A percentile compares a stretch with the other conserved stretches of the same genome.
phyloP scores from a whole-genome alignment of 2,113 vertebrate genomes.

The Corythoichthys intestinalis region DNA sequence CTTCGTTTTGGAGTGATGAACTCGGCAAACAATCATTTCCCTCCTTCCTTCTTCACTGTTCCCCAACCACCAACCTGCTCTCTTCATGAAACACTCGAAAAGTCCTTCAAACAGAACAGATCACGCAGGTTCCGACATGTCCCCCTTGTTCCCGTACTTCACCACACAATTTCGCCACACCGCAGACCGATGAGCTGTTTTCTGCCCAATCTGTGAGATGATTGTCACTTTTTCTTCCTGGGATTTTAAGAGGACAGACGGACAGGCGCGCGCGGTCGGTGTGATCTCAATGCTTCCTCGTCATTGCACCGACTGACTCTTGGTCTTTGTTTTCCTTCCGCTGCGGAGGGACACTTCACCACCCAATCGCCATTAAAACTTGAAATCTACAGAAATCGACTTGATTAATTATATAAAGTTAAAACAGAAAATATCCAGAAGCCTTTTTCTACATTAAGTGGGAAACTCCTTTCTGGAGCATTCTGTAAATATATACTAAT shows the following conservation, averaged over 20 bases:
- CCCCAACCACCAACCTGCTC: conserved; percentile 54
- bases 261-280: conserved; percentile 45
- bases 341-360: conserved; percentile 50
- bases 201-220: conserved; percentile 51
- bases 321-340: conserved; percentile 55
- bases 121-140: conserved; percentile 40
- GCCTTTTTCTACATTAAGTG: conserved; percentile 76
- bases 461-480: conserved; percentile 73
- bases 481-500: conserved; percentile 77
- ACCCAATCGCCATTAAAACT: conserved; percentile 72
- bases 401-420: conserved; percentile 62
- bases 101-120: conserved; percentile 59
- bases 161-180: conserved; percentile 46
- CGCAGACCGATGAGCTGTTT: conserved; percentile 67
- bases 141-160: conserved; percentile 43
- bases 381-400: conserved; percentile 72
- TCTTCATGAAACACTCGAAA: conserved; percentile 66
- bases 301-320: conserved; percentile 58
- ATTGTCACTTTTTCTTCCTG: conserved; percentile 53
- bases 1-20: conserved; percentile 55
- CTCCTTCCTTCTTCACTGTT: conserved; percentile 52
- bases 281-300: conserved; percentile 70
- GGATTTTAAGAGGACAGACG: conserved; percentile 55
- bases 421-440: conserved; percentile 71
- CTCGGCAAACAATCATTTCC: conserved; percentile 67